These are phyloP conservation scores for Nomada fabriciana DNA, from an alignment of 2,888 invertebrate species.

Conservation along the genomic window DNA sequence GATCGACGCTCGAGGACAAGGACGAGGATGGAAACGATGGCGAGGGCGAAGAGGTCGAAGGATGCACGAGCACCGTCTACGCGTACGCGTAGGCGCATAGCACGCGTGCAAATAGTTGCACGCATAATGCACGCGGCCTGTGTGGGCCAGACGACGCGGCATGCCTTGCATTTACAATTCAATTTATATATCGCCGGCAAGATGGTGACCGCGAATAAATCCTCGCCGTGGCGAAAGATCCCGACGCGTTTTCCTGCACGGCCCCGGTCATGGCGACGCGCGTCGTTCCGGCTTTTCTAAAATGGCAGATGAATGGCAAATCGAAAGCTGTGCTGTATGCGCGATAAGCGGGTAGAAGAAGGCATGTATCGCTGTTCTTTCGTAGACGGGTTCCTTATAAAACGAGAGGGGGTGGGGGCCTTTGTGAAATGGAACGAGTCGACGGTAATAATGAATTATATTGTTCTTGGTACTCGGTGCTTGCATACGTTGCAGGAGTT, in stretches of 20 bases:
- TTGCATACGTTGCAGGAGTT: too few species aligned
- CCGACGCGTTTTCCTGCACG: constrained; percentile 14
- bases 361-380: neutral
- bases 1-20: constrained; percentile 24
- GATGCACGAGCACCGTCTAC: constrained; percentile 28
- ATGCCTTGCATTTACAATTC: constrained; percentile 60
- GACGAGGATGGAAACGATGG: constrained; percentile 17
- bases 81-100: constrained; percentile 56
- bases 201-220: constrained; percentile 53
- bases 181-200: constrained; percentile 52
- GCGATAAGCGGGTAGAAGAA: neutral
- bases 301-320: constrained; percentile 27
- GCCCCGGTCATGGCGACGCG: constrained; percentile 9
- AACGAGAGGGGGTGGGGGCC: too few species aligned
- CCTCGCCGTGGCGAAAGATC: constrained; percentile 20
- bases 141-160: constrained; percentile 51
- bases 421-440: too few species aligned
- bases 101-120: constrained; percentile 64
- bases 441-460: too few species aligned
- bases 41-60: constrained; percentile 36
- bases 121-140: constrained; percentile 51
- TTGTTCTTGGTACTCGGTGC: too few species aligned
- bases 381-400: too few species aligned
- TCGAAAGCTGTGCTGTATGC: neutral
- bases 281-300: constrained; percentile 24